Base-by-base conservation (phyloP, 2,888 invertebrate genomes). In the Dolichopus griseipennis region DNA sequence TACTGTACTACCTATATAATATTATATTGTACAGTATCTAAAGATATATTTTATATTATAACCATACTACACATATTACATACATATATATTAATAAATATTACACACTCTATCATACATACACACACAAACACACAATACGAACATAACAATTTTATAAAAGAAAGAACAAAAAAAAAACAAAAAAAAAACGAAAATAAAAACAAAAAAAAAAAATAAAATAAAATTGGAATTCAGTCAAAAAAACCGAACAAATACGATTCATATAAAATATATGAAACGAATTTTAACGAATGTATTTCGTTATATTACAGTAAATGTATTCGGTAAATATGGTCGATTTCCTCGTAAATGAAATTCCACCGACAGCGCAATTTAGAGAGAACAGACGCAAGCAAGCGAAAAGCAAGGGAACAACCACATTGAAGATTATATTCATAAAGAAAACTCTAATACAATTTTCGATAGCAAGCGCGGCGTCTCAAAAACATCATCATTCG, bases 371-470 rank as follows among this genome's bases (percentile, higher is more conserved):
- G 72, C 73, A 73, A 73, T 74, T 73, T 74, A 74, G 74, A 73
- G 74, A 74, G 73, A 75, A 74, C 73, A 73, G 74, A 74, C 74
- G 75, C 75, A 75, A 74, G 74, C 74, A 74, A 75, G 74, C 74
- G 75, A 75, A 74, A 74, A 74, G 73, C 73, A 74, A 74, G 75
- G 74, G 73, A 73, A 74, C 74, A 73, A 72, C 73, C 71, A 74
- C 73, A 73, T 71, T 72, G 70, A 73, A 73, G 71, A 73, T 74
- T 72, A 74, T 73, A 73, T 75, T 74, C 73, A 74, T 74, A 74
- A 75, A 73, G 73, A 72, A 70, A 74, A 75, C 27, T 27, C 75
- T 74, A 74, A 75, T 73, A 75, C 75, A 74, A 75, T 75, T n/a
- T 73, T 73, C 73, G 74, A 73, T 73, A 72, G 70, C 12, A 52